Evolutionary conservation across 1,140 invertebrate genomes (phyloP).

Genomic region (Plutomurus gul): DNA sequence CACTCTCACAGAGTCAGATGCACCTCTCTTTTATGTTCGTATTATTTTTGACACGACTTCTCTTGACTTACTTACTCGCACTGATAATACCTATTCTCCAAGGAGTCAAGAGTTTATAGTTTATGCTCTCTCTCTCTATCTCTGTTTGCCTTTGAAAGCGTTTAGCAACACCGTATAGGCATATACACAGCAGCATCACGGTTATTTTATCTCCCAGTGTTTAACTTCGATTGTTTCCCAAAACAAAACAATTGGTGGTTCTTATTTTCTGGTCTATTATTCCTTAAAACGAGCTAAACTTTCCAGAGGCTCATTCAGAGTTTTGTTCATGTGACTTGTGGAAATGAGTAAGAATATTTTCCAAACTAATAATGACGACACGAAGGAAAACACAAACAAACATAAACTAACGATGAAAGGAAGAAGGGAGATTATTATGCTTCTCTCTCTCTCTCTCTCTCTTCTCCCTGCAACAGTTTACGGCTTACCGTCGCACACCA

Average conservation of each 20-base stretch:
- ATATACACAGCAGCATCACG: no score
- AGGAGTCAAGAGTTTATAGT: not conserved
- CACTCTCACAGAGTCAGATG: not conserved
- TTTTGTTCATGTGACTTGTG: no score
- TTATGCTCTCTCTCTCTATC: not conserved
- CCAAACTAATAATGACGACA: conserved; percentile 7
- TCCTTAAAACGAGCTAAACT: no score
- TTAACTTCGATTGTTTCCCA: no score
- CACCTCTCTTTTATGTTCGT: conserved; percentile 1
- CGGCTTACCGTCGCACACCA: not conserved
- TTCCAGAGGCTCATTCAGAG: no score
- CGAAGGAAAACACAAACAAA: not conserved
- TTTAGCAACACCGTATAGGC: no score
- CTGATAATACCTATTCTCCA: not conserved
- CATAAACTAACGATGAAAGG: not conserved
- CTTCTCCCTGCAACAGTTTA: not conserved
- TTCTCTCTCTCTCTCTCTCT: not conserved
- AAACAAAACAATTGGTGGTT: no score
- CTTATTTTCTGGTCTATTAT: no score
- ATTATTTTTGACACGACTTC: not conserved
- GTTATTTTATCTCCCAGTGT: no score
- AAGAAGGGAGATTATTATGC: no score
- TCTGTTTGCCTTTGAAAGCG: no score
- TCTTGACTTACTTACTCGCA: not conserved
- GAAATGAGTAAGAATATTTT: no score